Evolutionary conservation across 2,113 vertebrate genomes (phyloP).

Genomic region (Neodon shergylaensis): DNA sequence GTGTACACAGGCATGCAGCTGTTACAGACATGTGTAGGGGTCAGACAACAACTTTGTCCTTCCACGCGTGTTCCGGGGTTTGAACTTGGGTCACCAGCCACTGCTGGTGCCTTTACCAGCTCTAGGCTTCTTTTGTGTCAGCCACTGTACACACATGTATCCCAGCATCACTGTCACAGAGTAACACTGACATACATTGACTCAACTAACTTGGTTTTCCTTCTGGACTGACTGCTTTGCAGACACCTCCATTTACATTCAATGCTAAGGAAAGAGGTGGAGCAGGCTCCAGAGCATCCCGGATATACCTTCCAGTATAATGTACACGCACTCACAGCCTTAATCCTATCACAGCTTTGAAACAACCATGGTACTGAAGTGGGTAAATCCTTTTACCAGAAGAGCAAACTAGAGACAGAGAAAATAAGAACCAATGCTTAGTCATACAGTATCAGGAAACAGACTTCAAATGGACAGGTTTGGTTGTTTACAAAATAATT

Average conservation of each 20-base stretch:
- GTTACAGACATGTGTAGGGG: background rate
- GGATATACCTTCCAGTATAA: background rate
- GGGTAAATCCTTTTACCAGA: background rate
- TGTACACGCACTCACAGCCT: background rate
- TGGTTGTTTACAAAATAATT: background rate
- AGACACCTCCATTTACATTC: background rate
- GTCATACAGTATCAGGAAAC: background rate
- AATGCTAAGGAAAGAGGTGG: background rate
- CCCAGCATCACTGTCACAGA: background rate
- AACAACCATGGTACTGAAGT: background rate
- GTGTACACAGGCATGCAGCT: background rate
- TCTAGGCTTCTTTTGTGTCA: background rate
- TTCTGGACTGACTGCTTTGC: background rate
- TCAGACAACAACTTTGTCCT: background rate
- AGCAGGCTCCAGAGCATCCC: fast-evolving
- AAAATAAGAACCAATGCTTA: background rate
- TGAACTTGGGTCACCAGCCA: background rate
- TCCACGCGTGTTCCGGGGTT: background rate
- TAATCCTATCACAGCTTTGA: conserved; percentile 16
- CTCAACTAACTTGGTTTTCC: background rate
- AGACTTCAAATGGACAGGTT: background rate
- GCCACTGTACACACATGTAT: background rate
- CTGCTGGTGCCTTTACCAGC: background rate
- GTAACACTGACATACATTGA: background rate
- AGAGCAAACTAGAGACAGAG: background rate